These are phyloP conservation scores for Phoxinus phoxinus DNA, from an alignment of 2,113 vertebrate species.

Conservation along the genomic window DNA sequence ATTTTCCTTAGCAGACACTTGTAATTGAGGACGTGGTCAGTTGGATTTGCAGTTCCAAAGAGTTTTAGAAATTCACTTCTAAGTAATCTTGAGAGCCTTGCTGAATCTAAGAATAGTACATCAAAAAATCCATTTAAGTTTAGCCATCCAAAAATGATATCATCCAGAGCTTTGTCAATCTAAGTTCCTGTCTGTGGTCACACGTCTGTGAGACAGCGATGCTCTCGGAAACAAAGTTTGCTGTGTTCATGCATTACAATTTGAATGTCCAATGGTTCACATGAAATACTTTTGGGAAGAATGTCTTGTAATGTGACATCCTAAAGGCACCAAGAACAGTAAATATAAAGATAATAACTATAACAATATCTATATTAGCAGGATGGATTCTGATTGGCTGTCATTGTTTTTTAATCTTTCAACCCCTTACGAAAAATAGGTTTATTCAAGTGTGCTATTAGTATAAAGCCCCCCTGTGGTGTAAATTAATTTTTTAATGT, in stretches of 20 bases:
- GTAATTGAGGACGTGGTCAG: neutral
- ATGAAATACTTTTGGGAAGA: neutral
- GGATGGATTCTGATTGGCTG: no score
- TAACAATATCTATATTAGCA: no score
- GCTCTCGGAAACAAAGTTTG: neutral
- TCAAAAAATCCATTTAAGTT: neutral
- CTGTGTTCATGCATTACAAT: neutral
- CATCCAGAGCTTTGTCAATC: neutral
- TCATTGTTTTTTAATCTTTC: no score
- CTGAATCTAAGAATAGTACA: neutral
- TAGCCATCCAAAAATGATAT: neutral
- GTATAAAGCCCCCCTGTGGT: no score
- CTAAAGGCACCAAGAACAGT: neutral
- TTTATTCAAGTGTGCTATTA: no score
- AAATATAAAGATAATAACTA: no score
- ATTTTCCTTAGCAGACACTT: slow-evolving; percentile 19
- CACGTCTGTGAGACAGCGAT: neutral
- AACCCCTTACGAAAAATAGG: no score
- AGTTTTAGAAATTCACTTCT: slow-evolving; percentile 12
- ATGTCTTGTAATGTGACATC: neutral
- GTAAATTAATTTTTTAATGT: no score
- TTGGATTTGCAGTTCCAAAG: neutral
- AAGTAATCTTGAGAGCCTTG: neutral
- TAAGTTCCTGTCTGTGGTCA: slow-evolving; percentile 5
- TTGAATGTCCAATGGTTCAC: neutral